A percentile compares a stretch with the other conserved stretches of the same genome.
phyloP scores from a whole-genome alignment of 1,140 invertebrate genomes.

The Schlechtendalia chinensis region DNA sequence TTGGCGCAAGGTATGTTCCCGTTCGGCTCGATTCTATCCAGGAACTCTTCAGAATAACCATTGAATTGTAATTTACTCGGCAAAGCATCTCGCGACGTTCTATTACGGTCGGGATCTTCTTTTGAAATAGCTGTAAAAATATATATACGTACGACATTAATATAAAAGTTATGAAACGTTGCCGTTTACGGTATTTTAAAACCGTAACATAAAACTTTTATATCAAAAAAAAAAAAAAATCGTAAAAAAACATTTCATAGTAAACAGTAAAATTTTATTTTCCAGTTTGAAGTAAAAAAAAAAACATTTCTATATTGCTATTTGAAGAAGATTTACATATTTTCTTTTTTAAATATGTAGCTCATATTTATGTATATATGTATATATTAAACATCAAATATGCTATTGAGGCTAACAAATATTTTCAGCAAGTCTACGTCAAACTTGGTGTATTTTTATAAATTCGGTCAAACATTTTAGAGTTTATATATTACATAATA shows the following conservation, averaged over 20 bases:
- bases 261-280: slow-evolving; percentile 28
- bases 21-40: slow-evolving; percentile 84
- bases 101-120: slow-evolving; percentile 68
- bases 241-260: slow-evolving; percentile 26
- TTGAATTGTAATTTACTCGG: slow-evolving; percentile 70
- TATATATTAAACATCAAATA: slow-evolving; percentile 9
- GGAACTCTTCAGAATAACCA: slow-evolving; percentile 86
- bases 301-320: background rate
- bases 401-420: background rate
- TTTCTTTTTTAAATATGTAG: background rate
- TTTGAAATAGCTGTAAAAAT: slow-evolving; percentile 70
- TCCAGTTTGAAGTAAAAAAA: slow-evolving; percentile 14
- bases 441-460: background rate
- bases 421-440: background rate
- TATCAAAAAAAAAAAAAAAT: slow-evolving; percentile 19
- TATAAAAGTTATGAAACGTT: slow-evolving; percentile 4
- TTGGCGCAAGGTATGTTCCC: slow-evolving; percentile 56
- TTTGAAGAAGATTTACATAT: slow-evolving; percentile 30
- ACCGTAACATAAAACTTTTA: slow-evolving; percentile 9
- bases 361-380: background rate
- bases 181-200: background rate
- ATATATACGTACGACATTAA: slow-evolving; percentile 52
- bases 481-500: background rate
- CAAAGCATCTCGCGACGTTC: slow-evolving; percentile 55
- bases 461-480: background rate